phyloP scores from a whole-genome alignment of 2,797 vertebrate genomes.

The Sebastes vulpes region DNA sequence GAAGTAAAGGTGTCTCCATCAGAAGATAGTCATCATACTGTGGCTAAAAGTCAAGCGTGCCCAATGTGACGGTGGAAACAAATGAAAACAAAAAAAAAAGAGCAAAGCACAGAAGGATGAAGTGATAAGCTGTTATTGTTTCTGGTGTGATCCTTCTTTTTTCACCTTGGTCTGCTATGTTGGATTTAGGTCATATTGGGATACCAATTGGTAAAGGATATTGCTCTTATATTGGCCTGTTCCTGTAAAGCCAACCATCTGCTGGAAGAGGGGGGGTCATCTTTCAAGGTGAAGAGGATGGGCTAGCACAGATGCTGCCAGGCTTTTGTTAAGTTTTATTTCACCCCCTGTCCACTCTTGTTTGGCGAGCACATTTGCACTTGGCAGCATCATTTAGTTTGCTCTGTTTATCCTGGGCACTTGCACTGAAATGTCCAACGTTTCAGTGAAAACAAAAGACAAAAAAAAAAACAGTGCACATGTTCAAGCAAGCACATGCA shows the following conservation, averaged over 20 bases:
- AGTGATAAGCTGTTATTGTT: conserved; percentile 32
- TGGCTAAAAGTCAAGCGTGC: conserved; percentile 35
- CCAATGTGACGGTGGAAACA: neutral
- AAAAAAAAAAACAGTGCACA: neutral
- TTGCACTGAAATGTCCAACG: neutral
- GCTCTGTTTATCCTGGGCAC: neutral
- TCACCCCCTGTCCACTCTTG: conserved; percentile 19
- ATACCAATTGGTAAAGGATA: conserved; percentile 12
- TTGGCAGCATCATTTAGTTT: conserved; percentile 17
- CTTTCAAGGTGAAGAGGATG: conserved; percentile 50
- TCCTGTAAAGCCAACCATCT: conserved; percentile 24
- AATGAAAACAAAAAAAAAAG: neutral
- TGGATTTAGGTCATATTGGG: conserved; percentile 25
- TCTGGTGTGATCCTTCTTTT: neutral
- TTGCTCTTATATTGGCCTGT: conserved; percentile 31
- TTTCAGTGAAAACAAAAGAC: conserved; percentile 11
- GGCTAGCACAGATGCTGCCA: conserved; percentile 18
- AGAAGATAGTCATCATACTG: conserved; percentile 33
- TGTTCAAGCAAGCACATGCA: neutral
- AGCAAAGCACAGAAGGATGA: neutral
- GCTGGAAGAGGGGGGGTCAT: conserved; percentile 15
- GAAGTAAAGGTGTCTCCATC: conserved; percentile 41
- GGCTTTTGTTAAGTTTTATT: conserved; percentile 37
- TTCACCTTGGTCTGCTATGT: neutral
- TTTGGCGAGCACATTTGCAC: conserved; percentile 35